These are phyloP conservation scores for Elgaria multicarinata DNA, from an alignment of 2,113 vertebrate genomes.

Conservation along the genomic window DNA sequence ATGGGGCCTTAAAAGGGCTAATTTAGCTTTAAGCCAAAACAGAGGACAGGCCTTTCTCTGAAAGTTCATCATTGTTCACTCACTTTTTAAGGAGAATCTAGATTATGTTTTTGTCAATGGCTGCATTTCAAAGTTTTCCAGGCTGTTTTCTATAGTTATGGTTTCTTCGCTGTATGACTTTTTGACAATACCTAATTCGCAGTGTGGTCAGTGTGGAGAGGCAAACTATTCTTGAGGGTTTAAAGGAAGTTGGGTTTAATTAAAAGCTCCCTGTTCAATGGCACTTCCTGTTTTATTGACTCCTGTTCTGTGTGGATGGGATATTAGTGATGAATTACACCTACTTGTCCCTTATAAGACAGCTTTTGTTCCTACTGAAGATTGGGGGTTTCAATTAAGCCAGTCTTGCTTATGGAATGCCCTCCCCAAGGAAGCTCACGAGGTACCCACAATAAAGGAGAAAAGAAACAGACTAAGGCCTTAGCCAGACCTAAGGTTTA, in stretches of 20 bases:
- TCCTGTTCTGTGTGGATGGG: background rate
- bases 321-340: background rate
- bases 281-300: background rate
- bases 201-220: too few relatives aligned
- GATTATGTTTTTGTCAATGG: background rate
- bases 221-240: too few relatives aligned
- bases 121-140: background rate
- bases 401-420: too few relatives aligned
- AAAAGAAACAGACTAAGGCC: too few relatives aligned
- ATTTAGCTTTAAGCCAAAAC: too few relatives aligned
- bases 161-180: background rate
- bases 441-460: too few relatives aligned
- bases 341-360: background rate
- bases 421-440: too few relatives aligned
- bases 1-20: too few relatives aligned
- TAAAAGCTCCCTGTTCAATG: too few relatives aligned
- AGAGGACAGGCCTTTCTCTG: background rate
- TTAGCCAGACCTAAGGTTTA: too few relatives aligned
- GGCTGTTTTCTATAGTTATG: background rate
- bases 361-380: background rate
- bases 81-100: background rate
- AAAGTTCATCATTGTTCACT: background rate
- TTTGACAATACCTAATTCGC: too few relatives aligned
- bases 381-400: background rate
- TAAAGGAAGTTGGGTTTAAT: too few relatives aligned